Evolutionary conservation across 2,888 invertebrate species (phyloP), one percentile per base, ranked within the genome.

Genomic region (Dicyrtoma fusca): DNA sequence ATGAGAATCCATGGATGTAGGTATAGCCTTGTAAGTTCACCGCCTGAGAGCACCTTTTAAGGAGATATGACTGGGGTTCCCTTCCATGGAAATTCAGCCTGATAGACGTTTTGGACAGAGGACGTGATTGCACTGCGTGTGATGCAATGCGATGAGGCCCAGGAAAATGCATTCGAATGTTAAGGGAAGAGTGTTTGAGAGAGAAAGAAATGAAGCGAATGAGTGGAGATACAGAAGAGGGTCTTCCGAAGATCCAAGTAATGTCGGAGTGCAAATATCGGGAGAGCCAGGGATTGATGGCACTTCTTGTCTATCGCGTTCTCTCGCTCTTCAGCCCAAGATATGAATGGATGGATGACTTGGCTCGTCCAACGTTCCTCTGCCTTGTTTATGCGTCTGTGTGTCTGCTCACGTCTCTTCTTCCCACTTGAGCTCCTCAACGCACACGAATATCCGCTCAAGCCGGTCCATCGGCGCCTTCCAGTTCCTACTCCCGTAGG

Each of bases 241-340:
- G 53, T 19, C 5, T 34, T 34, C 34, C 19, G 51, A 53, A 53
- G 21, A 5, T 53, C 53, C 17, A 59, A 59, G 34, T 34, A 59
- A 13, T 59, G 59, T 59, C 59, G 26, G 34, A 59, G 34, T 34
- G 59, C 34, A 59, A 57, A 57, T 57, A 57, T 57, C 57, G 57
- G 34, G 26, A 53, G 17, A 19, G 53, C 3, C 34, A 34, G 34
- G 34, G 4, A 34, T 34, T 34, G 34, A 34, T 34, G 34, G 34
- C 19, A 53, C 19, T 53, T 53, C 19, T 53, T 53, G 53, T 53
- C 53, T 53, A n/a, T 21, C 19, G n/a, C 53, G n/a, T n/a, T 53
- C 19, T 53, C 53, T 53, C 53, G 14, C 45, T 49, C 49, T 49
- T 13, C 17, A 49, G 13, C 21, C 5, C 21, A 55, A 55, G 55